Percentiles rank a stretch among this genome's conserved stretches.
Conservation (phyloP, 2,797 vertebrate genomes). For the Sebastes nivosus region DNA sequence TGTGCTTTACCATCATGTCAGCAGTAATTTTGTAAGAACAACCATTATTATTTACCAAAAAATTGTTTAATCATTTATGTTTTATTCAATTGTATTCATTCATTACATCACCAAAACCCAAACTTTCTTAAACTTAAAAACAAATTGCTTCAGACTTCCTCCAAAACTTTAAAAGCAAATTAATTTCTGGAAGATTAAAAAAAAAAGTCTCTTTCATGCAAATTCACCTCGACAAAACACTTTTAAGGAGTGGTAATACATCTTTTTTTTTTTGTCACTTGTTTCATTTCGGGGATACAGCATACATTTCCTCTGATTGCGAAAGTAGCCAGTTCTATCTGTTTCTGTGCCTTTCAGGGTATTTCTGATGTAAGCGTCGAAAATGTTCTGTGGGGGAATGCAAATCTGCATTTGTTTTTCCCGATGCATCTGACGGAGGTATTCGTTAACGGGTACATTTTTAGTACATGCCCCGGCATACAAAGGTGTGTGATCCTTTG, state of each 20-base stretch:
- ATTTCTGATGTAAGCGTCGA: conserved; percentile 65
- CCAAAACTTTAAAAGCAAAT: not conserved
- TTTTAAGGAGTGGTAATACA: conserved; percentile 31
- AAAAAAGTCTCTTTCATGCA: conserved; percentile 13
- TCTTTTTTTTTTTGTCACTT: conserved; percentile 41
- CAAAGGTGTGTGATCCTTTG: conserved; percentile 71
- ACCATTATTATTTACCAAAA: not conserved
- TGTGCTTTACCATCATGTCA: not conserved
- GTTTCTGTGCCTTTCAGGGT: conserved; percentile 47
- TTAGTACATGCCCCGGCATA: conserved; percentile 61
- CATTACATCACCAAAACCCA: not conserved
- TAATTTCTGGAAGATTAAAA: conserved; percentile 20
- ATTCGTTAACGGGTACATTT: conserved; percentile 66
- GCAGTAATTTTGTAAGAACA: not conserved
- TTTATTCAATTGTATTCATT: not conserved
- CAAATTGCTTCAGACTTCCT: not conserved
- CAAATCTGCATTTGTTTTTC: conserved; percentile 60
- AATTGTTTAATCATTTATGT: not conserved
- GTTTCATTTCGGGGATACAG: conserved; percentile 34
- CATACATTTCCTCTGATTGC: conserved; percentile 66
- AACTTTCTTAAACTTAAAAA: not conserved
- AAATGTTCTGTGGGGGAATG: conserved; percentile 56
- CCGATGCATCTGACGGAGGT: conserved; percentile 37
- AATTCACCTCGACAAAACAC: conserved; percentile 1
- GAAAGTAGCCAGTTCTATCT: conserved; percentile 35